These are phyloP conservation scores for Eupithecia subumbrata DNA, from an alignment of 2,888 invertebrate species.

Conservation along the genomic window DNA sequence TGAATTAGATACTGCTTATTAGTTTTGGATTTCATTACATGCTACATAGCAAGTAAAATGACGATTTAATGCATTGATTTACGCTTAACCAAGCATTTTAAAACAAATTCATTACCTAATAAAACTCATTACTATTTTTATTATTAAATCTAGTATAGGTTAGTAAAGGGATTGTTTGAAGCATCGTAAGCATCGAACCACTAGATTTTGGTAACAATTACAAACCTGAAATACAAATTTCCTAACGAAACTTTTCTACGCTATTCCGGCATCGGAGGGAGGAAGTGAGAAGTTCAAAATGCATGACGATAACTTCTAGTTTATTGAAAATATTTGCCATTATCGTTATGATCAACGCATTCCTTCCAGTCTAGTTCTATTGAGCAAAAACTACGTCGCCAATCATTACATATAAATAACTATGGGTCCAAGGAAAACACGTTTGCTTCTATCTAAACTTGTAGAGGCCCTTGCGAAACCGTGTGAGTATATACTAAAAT, in stretches of 20 bases:
- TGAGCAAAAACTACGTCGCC: conserved; percentile 22
- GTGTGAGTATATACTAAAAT: neutral
- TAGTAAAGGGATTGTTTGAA: neutral
- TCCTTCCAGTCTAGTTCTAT: conserved; percentile 9
- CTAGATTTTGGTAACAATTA: neutral
- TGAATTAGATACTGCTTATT: neutral
- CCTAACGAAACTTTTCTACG: neutral
- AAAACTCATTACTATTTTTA: neutral
- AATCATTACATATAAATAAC: conserved; percentile 20
- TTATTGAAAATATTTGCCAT: neutral
- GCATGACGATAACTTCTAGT: neutral
- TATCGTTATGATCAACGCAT: conserved; percentile 5
- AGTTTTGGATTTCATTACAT: neutral
- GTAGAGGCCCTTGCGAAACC: neutral
- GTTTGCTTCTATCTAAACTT: conserved; percentile 20
- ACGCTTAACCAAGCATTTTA: neutral
- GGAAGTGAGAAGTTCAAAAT: neutral
- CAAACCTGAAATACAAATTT: neutral
- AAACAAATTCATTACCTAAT: neutral
- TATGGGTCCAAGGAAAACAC: conserved; percentile 43
- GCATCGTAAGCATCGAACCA: neutral
- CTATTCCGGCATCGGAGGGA: no score
- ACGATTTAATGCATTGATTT: neutral
- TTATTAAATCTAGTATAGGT: neutral
- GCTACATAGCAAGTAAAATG: neutral